Conservation (phyloP, 1,140 invertebrate species). For the Fopius arisanus region DNA sequence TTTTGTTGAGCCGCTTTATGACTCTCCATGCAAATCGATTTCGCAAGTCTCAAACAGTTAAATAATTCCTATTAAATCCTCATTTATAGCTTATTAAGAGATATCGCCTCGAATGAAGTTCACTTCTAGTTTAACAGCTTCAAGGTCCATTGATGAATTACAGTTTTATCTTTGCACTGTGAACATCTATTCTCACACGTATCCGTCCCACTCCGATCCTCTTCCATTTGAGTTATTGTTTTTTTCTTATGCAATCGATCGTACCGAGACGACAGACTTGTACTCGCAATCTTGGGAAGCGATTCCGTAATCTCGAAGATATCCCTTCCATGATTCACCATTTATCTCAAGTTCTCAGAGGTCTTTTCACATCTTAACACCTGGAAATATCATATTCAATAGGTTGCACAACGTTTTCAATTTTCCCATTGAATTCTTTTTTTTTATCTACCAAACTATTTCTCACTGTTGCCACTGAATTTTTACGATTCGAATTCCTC, state of each 20-base stretch:
- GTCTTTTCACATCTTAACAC: background rate
- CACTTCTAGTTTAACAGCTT: background rate
- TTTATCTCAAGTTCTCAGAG: background rate
- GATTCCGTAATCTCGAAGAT: slow-evolving; percentile 26
- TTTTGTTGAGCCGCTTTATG: too few relatives aligned
- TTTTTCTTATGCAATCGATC: slow-evolving; percentile 15
- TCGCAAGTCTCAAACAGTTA: too few relatives aligned
- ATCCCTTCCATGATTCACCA: slow-evolving; percentile 22
- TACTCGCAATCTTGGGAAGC: slow-evolving; percentile 16
- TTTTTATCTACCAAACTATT: background rate
- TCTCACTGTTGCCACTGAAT: background rate
- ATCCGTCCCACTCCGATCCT: background rate
- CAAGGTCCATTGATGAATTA: background rate
- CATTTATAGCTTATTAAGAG: too few relatives aligned
- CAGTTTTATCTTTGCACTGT: background rate
- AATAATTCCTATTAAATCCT: too few relatives aligned
- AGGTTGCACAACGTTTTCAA: background rate
- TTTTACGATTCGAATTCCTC: slow-evolving; percentile 1
- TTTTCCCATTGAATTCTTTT: slow-evolving; percentile 4
- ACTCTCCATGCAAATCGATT: too few relatives aligned
- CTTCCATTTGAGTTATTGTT: background rate
- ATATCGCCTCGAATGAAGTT: too few relatives aligned
- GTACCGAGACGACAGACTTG: slow-evolving; percentile 17
- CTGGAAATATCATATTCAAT: slow-evolving; percentile 23
- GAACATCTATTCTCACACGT: background rate